Evolutionary conservation across 2,888 invertebrate species (phyloP).

Genomic region (Minunthozetes semirufus): DNA sequence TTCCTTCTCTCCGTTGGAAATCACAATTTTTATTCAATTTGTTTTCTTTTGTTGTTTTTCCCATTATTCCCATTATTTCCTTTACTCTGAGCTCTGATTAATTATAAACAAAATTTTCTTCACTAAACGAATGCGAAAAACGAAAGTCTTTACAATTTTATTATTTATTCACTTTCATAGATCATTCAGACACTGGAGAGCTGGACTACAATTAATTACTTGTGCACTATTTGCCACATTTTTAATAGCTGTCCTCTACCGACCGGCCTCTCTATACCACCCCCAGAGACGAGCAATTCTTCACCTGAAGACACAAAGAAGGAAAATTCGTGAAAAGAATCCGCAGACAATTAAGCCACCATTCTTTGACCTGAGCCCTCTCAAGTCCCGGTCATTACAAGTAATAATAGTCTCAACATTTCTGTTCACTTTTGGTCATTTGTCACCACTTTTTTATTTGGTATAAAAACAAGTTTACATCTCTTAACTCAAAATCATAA

Average conservation of each 20-base stretch:
- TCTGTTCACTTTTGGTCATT: slow-evolving; percentile 18
- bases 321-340: slow-evolving; percentile 17
- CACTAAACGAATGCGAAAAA: not conserved
- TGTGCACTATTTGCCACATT: slow-evolving; percentile 33
- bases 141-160: not conserved
- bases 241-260: slow-evolving; percentile 36
- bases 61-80: not conserved
- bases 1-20: too few relatives aligned
- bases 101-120: too few relatives aligned
- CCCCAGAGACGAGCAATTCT: slow-evolving; percentile 40
- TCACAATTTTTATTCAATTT: not conserved
- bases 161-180: not conserved
- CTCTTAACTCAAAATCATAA: not conserved
- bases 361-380: slow-evolving; percentile 2
- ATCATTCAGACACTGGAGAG: slow-evolving; percentile 34
- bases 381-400: slow-evolving; percentile 1
- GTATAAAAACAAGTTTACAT: not conserved
- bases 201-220: slow-evolving; percentile 38
- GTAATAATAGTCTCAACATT: not conserved
- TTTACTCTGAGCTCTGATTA: too few relatives aligned
- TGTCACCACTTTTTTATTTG: slow-evolving; percentile 21
- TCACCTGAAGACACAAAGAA: slow-evolving; percentile 37
- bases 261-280: slow-evolving; percentile 40
- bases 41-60: not conserved
- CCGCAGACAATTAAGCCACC: not conserved